Evolutionary conservation across 1,140 invertebrate species (phyloP).

Genomic region (Solenopsis invicta): DNA sequence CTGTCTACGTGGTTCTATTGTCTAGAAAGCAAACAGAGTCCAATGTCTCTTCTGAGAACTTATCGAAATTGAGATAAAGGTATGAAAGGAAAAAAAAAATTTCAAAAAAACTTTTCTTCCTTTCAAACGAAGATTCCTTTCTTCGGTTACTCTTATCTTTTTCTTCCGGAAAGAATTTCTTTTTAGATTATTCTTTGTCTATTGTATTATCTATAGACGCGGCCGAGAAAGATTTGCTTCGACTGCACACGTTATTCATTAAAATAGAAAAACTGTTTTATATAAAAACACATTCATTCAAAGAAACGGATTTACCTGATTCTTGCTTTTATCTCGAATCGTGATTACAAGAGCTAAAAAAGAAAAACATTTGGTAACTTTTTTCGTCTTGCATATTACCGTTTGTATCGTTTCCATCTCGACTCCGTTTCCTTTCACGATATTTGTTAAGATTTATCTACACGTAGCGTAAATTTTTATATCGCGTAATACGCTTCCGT

Average conservation of each 20-base stretch:
- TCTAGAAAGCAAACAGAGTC: neutral
- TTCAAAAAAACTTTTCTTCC: neutral
- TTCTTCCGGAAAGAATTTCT: neutral
- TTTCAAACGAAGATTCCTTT: neutral
- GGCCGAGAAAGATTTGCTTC: neutral
- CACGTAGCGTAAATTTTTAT: neutral
- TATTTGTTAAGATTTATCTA: neutral
- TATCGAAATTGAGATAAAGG: constrained; percentile 12
- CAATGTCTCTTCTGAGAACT: neutral
- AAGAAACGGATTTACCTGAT: neutral
- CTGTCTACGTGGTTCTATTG: neutral
- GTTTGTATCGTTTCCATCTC: neutral
- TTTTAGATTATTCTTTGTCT: neutral
- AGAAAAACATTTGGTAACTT: neutral
- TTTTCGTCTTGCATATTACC: neutral
- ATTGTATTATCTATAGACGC: neutral
- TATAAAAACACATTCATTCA: neutral
- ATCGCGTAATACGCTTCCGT: neutral
- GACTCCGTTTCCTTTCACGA: neutral
- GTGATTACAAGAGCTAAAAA: neutral
- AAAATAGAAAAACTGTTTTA: neutral
- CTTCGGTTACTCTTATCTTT: neutral
- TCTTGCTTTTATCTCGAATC: neutral
- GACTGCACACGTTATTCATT: neutral
- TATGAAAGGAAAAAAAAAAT: neutral